Evolutionary conservation across 2,113 vertebrate genomes (phyloP).

Genomic region (Condylura cristata): DNA sequence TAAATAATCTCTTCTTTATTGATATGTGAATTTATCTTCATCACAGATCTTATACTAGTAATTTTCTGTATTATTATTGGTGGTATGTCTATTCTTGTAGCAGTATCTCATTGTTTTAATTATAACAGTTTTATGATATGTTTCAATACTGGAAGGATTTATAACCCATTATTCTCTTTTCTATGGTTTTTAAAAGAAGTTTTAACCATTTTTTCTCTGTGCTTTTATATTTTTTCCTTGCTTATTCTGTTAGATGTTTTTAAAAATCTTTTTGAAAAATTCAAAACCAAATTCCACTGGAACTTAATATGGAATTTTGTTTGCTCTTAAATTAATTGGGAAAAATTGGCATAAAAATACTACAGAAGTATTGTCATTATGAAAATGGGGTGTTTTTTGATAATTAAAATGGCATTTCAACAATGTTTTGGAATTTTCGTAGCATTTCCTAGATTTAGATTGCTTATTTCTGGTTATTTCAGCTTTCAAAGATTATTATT

Average conservation of each 20-base stretch:
- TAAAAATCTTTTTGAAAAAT: neutral
- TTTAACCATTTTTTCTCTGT: neutral
- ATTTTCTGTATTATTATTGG: neutral
- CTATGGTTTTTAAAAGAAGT: neutral
- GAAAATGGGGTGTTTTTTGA: neutral
- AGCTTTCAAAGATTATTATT: neutral
- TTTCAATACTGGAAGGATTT: neutral
- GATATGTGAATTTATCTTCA: neutral
- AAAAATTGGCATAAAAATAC: neutral
- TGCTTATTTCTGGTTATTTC: neutral
- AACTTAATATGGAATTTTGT: neutral
- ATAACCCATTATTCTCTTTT: neutral
- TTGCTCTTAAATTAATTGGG: neutral
- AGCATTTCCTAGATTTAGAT: neutral
- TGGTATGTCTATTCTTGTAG: neutral
- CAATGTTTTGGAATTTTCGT: neutral
- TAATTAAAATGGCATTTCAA: neutral
- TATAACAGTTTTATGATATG: neutral
- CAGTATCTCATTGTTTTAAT: neutral
- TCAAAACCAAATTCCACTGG: neutral
- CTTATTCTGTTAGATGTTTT: neutral
- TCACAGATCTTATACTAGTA: neutral
- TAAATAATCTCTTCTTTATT: neutral
- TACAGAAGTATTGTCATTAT: neutral
- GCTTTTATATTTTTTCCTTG: neutral